Evolutionary conservation across 1,140 invertebrate genomes (phyloP), one percentile per base, ranked within the genome.

Genomic region (Idris sp.): DNA sequence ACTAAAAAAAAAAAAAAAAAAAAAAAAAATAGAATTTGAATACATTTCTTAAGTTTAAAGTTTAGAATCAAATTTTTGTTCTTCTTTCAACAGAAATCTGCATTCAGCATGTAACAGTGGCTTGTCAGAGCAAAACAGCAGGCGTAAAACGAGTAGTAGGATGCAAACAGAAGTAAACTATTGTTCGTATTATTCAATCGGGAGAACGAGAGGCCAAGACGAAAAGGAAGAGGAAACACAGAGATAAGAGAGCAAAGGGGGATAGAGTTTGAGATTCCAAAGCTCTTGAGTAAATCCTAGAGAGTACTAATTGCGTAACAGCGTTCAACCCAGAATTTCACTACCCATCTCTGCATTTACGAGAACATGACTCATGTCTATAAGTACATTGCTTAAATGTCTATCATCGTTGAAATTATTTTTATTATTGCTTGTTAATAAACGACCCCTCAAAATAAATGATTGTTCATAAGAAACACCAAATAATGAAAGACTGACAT

Each of bases 221-320:
- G 31, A 13, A 36, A 9, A 36, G 53, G 73, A 76, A 62, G 48
- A 40, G 48, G 43, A 36, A 46, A 38, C 31, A 64, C 43, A 44
- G 22, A 41, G 59, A 68, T 49, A 61, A 74, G 69, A 56, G 43
- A 53, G 48, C 65, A 65, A 73, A 46, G 41, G 25, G 51, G 36
- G 49, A 74, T 22, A 35, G 43, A 76, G 35, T 54, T 48, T 38
- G 69, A 76, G 58, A 79, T 58, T 76, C 69, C 62, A 59, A 49
- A 69, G 58, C 73, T 79, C 77, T 76, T 58, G 49, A 77, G 68
- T 30, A 65, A 77, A 74, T 75, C 59, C 58, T 49, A 19, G 36
- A 76, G 76, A 74, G 65, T 69, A 74, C 79, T 83, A 83, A 83
- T 83, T 83, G 79, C 79, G 61, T 80, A 81, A 83, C 53, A 59